Evolutionary conservation across 1,140 invertebrate genomes (phyloP).

Genomic region (Aphaenogaster rudis): DNA sequence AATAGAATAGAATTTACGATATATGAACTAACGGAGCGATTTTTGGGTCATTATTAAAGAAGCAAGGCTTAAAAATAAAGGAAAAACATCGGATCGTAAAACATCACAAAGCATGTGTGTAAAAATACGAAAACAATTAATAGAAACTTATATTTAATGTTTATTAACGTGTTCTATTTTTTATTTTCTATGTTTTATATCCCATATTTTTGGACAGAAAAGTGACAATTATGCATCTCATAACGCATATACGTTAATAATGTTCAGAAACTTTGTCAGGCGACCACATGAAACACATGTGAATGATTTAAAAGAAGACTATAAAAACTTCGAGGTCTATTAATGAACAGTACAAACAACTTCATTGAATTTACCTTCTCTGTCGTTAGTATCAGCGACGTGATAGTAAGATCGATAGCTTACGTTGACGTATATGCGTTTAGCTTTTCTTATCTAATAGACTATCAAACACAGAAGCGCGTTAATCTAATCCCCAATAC

Average conservation of each 20-base stretch:
- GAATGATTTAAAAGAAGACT: not conserved
- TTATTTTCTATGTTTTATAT: not conserved
- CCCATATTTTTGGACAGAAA: not conserved
- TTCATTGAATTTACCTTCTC: slow-evolving; percentile 23
- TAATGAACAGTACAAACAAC: slow-evolving; percentile 16
- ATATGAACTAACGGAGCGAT: not conserved
- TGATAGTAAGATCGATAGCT: slow-evolving; percentile 4
- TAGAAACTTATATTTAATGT: not conserved
- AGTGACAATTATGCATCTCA: not conserved
- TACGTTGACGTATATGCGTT: not conserved
- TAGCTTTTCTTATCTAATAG: not conserved
- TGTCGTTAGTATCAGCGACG: not conserved
- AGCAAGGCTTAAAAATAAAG: not conserved
- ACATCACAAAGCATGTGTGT: not conserved
- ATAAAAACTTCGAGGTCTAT: slow-evolving; percentile 7
- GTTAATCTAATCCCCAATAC: not conserved
- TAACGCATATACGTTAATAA: not conserved
- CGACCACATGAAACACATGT: not conserved
- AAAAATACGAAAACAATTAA: not conserved
- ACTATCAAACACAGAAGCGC: not conserved
- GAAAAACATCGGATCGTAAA: not conserved
- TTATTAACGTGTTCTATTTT: not conserved
- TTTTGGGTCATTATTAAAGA: not conserved
- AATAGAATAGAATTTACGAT: not conserved
- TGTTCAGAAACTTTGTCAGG: not conserved